Conservation (phyloP, 2,888 invertebrate genomes). For the Caenorhabditis sp. region DNA sequence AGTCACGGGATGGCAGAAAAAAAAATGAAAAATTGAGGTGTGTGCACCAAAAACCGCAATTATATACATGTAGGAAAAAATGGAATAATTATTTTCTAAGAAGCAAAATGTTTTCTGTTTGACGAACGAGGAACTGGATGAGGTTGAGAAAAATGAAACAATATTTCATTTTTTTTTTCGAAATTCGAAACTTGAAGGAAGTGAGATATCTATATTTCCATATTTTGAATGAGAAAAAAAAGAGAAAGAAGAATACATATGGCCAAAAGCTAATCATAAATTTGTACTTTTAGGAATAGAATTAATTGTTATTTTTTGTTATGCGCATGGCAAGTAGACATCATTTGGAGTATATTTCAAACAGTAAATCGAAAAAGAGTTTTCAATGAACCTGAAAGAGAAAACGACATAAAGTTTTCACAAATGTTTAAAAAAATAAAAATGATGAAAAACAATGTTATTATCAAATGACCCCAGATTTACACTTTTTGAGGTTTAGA, state of each 20-base stretch:
- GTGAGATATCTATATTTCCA: background rate
- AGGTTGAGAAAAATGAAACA: background rate
- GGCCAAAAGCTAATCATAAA: constrained; percentile 5
- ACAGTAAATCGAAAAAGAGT: too few species aligned
- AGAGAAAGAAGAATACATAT: constrained; percentile 2
- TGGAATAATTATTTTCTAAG: background rate
- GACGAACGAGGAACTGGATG: background rate
- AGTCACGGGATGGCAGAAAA: background rate
- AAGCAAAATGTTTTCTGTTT: too few species aligned
- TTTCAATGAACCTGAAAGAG: too few species aligned
- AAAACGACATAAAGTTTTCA: too few species aligned
- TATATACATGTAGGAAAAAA: constrained; percentile 2
- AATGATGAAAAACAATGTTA: too few species aligned
- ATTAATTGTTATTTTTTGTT: background rate
- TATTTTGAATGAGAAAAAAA: constrained; percentile 2
- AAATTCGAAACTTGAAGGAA: background rate
- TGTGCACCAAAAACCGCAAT: constrained; percentile 4
- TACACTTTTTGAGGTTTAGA: too few species aligned
- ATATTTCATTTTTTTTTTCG: background rate
- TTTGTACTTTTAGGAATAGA: background rate
- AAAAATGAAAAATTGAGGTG: constrained; percentile 1
- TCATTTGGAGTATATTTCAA: too few species aligned
- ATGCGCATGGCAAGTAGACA: background rate
- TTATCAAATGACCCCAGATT: too few species aligned
- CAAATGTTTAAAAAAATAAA: too few species aligned